Percentiles rank a stretch among this genome's conserved stretches.
These are phyloP conservation scores for Papilio polytes DNA, from an alignment of 1,140 invertebrate genomes.

Conservation along the genomic window DNA sequence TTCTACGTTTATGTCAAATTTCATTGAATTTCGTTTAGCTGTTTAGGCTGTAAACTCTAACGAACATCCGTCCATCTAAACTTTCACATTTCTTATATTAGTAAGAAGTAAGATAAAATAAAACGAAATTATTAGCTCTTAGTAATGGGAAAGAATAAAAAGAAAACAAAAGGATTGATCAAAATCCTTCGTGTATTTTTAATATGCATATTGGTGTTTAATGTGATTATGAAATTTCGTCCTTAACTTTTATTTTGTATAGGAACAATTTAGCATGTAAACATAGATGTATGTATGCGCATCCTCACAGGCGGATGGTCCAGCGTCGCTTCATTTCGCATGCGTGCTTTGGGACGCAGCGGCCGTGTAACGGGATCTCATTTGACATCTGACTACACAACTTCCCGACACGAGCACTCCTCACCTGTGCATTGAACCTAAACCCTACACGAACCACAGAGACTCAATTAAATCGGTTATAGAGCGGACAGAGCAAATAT, in stretches of 20 bases:
- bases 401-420: neutral
- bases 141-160: no score
- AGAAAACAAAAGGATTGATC: no score
- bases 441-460: neutral
- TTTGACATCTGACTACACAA: conserved; percentile 21
- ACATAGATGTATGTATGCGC: neutral
- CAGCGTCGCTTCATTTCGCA: conserved; percentile 13
- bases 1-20: no score
- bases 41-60: no score
- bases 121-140: no score
- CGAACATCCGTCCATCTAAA: no score
- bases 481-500: neutral
- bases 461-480: neutral
- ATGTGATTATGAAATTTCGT: neutral
- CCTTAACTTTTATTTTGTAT: neutral
- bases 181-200: neutral
- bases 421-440: conserved; percentile 16
- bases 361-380: conserved; percentile 17
- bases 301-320: neutral
- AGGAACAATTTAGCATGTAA: neutral
- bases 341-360: conserved; percentile 25
- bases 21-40: no score
- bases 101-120: no score
- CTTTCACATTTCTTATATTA: no score
- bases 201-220: no score